A percentile compares a stretch with the other conserved stretches of the same genome.
Conservation (phyloP, 2,797 vertebrate species). For the Rhinichthys osculus region DNA sequence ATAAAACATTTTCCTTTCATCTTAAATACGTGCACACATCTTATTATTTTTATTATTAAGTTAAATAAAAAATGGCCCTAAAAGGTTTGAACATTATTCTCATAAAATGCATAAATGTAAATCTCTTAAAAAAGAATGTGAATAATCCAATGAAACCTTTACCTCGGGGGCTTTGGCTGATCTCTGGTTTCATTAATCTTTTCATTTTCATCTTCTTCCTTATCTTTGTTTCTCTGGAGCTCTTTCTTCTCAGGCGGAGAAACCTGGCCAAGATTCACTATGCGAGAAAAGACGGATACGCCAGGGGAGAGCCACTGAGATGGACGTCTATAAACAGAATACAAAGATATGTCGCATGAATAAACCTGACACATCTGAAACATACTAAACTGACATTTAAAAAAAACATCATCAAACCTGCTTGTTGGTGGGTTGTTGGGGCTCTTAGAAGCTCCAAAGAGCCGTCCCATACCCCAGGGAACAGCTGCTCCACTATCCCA, state of each 20-base stretch:
- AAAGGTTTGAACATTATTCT: not conserved
- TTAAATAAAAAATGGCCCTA: no score
- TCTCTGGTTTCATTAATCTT: slow-evolving; percentile 67
- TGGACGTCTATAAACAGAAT: slow-evolving; percentile 81
- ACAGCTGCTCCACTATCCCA: slow-evolving; percentile 62
- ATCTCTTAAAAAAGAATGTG: not conserved
- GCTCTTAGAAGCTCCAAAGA: slow-evolving; percentile 77
- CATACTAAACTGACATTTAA: not conserved
- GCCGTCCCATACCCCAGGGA: slow-evolving; percentile 72
- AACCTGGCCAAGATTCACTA: slow-evolving; percentile 74
- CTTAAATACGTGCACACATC: not conserved
- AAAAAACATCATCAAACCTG: slow-evolving; percentile 67
- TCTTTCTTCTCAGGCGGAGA: slow-evolving; percentile 65
- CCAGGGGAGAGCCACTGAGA: slow-evolving; percentile 91
- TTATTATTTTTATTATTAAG: not conserved
- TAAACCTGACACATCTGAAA: not conserved
- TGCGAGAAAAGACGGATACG: slow-evolving; percentile 76
- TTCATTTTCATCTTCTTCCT: slow-evolving; percentile 56
- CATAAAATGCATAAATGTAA: not conserved
- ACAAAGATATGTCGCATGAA: not conserved
- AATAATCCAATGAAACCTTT: slow-evolving; percentile 40
- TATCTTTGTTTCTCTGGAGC: slow-evolving; percentile 57
- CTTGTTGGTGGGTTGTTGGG: slow-evolving; percentile 63
- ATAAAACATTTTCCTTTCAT: not conserved
- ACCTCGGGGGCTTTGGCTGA: slow-evolving; percentile 76